These are phyloP conservation scores for Hyaena hyaena DNA, from an alignment of 2,113 vertebrate species.

Conservation along the genomic window DNA sequence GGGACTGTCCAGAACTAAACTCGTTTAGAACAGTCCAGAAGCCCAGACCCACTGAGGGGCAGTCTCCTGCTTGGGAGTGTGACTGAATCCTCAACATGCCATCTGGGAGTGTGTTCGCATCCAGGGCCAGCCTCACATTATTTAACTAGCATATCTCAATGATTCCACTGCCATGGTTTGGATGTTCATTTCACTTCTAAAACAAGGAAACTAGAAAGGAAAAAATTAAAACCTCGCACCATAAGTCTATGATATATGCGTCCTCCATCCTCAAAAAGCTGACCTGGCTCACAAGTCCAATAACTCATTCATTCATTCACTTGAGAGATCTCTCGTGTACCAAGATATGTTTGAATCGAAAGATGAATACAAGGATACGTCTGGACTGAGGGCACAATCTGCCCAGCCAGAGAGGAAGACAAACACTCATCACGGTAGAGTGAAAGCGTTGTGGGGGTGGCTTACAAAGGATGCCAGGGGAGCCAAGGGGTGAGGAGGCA, in stretches of 20 bases:
- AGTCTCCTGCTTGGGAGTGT: background rate
- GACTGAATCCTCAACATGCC: background rate
- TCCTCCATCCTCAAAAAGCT: background rate
- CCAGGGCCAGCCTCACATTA: background rate
- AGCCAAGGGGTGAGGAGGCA: background rate
- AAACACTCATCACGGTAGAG: background rate
- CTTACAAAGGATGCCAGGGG: too few species aligned
- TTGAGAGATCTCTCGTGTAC: background rate
- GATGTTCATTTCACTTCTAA: background rate
- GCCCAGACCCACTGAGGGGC: background rate
- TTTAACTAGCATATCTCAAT: background rate
- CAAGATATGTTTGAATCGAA: background rate
- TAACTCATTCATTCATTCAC: background rate
- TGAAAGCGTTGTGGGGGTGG: background rate
- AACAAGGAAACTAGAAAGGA: background rate
- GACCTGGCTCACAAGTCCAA: background rate
- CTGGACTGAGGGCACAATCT: background rate
- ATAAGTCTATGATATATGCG: background rate
- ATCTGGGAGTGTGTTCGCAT: background rate
- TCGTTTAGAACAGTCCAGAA: background rate
- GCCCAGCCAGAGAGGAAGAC: background rate
- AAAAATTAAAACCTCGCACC: background rate
- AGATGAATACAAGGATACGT: background rate
- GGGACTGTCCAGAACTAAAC: background rate
- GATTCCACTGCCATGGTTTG: background rate